These are phyloP conservation scores for Pollachius pollachius DNA, from an alignment of 2,113 vertebrate genomes.

Conservation along the genomic window DNA sequence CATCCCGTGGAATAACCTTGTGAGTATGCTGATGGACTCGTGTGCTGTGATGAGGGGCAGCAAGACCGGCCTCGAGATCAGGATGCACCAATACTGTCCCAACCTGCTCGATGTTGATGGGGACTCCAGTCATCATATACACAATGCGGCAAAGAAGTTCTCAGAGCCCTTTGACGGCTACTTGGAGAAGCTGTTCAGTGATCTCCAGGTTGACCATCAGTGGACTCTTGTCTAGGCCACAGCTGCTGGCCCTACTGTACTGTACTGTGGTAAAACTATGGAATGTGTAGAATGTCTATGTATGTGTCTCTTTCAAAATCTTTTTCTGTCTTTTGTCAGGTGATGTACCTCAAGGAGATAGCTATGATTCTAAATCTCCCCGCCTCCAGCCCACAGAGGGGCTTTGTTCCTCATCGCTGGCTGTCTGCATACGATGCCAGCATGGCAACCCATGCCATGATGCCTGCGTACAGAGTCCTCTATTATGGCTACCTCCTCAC, in stretches of 20 bases:
- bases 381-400: too few species aligned
- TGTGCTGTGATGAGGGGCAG: not conserved
- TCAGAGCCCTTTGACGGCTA: not conserved
- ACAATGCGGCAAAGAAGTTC: not conserved
- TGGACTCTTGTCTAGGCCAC: not conserved
- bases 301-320: too few species aligned
- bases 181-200: not conserved
- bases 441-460: too few species aligned
- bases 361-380: too few species aligned
- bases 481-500: too few species aligned
- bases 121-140: not conserved
- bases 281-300: too few species aligned
- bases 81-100: not conserved
- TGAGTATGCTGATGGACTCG: not conserved
- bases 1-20: not conserved
- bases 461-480: too few species aligned
- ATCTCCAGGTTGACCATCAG: not conserved
- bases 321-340: too few species aligned
- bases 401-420: too few species aligned
- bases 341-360: too few species aligned
- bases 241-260: constrained; percentile 14
- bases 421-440: too few species aligned
- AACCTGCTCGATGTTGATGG: not conserved
- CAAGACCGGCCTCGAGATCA: not conserved
- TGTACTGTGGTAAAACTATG: constrained; percentile 11